Evolutionary conservation across 2,113 vertebrate genomes (phyloP).

Genomic region (Megalops atlanticus): DNA sequence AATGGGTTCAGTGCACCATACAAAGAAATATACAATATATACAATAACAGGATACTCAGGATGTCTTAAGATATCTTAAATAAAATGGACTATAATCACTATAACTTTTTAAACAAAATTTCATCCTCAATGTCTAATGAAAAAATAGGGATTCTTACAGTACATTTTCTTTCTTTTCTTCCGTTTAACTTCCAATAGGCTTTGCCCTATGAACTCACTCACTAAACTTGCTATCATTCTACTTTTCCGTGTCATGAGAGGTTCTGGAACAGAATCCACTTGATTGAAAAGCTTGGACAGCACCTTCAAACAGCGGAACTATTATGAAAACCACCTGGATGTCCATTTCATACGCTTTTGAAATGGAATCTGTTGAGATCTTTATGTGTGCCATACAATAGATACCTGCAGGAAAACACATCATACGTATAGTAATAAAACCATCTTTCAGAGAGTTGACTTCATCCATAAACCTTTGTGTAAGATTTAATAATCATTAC

Average conservation of each 20-base stretch:
- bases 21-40: background rate
- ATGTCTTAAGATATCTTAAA: background rate
- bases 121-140: too few relatives aligned
- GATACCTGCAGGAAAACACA: constrained; percentile 52
- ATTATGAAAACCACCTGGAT: constrained; percentile 43
- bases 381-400: constrained; percentile 33
- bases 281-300: constrained; percentile 25
- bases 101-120: too few relatives aligned
- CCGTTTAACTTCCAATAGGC: background rate
- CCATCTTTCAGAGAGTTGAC: constrained; percentile 10
- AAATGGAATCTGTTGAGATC: constrained; percentile 39
- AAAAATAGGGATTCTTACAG: too few relatives aligned
- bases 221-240: background rate
- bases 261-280: constrained; percentile 4
- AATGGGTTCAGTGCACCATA: background rate
- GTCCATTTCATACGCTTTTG: constrained; percentile 37
- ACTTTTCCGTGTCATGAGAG: background rate
- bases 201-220: background rate
- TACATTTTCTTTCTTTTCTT: background rate
- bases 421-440: constrained; percentile 32
- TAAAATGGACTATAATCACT: background rate
- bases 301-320: constrained; percentile 26
- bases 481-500: constrained; percentile 3
- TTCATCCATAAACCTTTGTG: constrained; percentile 18
- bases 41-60: background rate